Percentiles rank a stretch among this genome's conserved stretches.
Evolutionary conservation across 2,113 vertebrate genomes (phyloP).

Genomic region (Trinectes maculatus): DNA sequence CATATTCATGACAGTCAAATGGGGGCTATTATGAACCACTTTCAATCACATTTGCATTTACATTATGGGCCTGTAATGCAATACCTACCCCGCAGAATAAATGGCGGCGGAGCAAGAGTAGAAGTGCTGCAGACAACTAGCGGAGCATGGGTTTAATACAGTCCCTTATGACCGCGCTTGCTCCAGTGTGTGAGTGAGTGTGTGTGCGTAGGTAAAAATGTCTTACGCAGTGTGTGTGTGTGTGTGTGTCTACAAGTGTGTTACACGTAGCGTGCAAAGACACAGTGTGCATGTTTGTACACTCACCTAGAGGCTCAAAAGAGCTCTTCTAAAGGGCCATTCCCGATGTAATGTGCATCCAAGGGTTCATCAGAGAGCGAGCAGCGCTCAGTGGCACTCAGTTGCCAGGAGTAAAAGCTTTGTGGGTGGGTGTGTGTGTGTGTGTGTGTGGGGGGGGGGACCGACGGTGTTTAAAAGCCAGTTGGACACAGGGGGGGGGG

Average conservation of each 20-base stretch:
- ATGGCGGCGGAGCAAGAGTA: constrained; percentile 16
- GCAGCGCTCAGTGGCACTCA: constrained; percentile 34
- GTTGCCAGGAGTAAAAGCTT: constrained; percentile 58
- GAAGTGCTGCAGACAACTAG: constrained; percentile 10
- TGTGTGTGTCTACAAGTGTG: background rate
- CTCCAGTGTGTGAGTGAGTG: background rate
- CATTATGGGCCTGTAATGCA: constrained; percentile 57
- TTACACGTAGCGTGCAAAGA: too few species aligned
- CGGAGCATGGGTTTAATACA: background rate
- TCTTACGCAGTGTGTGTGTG: background rate
- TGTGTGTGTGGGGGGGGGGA: too few species aligned
- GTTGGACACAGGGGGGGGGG: constrained; percentile 46
- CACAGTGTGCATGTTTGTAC: constrained; percentile 17
- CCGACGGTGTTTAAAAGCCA: constrained; percentile 59
- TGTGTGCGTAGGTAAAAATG: background rate
- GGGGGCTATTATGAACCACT: constrained; percentile 58
- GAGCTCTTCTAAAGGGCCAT: constrained; percentile 22
- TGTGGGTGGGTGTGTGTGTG: constrained; percentile 51
- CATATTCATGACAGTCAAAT: constrained; percentile 69
- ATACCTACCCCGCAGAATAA: constrained; percentile 26
- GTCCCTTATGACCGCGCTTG: background rate
- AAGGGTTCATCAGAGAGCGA: constrained; percentile 49
- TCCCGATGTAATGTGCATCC: constrained; percentile 46
- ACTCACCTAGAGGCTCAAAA: constrained; percentile 40
- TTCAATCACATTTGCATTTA: constrained; percentile 75